Base-by-base conservation (phyloP, 2,113 vertebrate genomes). In the Zosterops lateralis region DNA sequence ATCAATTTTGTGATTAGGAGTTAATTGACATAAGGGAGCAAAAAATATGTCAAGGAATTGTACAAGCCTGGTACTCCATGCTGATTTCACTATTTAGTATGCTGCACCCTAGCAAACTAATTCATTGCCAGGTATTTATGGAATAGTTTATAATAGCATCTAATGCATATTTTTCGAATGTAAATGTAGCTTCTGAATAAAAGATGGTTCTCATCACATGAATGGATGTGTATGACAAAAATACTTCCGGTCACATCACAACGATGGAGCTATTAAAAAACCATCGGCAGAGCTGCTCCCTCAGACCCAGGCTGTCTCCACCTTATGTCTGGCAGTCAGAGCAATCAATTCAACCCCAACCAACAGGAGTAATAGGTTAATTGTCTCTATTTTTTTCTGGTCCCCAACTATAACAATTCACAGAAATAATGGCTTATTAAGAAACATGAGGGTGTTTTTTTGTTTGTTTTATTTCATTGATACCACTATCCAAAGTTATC, bases 21-120 rank as follows among this genome's bases (percentile, higher is more conserved):
- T 21, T 47, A 32, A 28, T 12, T 58, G 40, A 29, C 31, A 48
- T 36, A 54, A 75, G 13, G 24, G 26, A 72, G 32, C 47, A 67
- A 75, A 84, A 68, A 73, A 42, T 16, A 14, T n/a, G 8, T 34
- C 31, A 48, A 66, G 54, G 40, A 79, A 51, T 36, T 24, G 28
- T 1, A 5, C 0, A 1, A 75, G 14, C 28, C n/a, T 62, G 8
- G 17, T 34, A 47, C 12, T 40, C 31, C 14, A 4, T 2, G 6
- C 4, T 42, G 32, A 14, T 66, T 34, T 40, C 66, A 8, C 18
- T 34, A 34, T 70, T 67, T 48, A 31, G 28, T 29, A 17, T 1
- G 1, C 32, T 26, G 10, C 17, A 44, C 7, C 53, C 31, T 50
- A 48, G 47, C 3, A 32, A 78, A 38, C 1, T 1, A 17, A n/a